phyloP scores from a whole-genome alignment of 2,888 invertebrate species.

The Lepidocyrtoides sp. region DNA sequence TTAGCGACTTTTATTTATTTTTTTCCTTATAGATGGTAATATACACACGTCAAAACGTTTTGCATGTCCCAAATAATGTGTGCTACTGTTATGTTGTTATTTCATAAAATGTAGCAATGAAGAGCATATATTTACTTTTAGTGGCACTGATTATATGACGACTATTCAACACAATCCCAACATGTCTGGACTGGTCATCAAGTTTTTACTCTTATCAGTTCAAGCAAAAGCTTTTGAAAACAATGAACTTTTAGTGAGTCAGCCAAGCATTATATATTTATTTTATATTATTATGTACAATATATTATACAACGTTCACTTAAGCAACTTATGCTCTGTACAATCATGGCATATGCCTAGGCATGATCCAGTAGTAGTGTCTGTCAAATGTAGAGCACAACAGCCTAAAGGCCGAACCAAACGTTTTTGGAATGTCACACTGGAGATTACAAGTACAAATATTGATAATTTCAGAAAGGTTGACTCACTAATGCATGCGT shows the following conservation, averaged over 20 bases:
- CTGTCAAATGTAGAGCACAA: neutral
- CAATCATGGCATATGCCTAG: no score
- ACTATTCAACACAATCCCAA: slow-evolving; percentile 18
- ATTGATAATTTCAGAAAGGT: slow-evolving; percentile 38
- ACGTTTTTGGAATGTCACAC: slow-evolving; percentile 48
- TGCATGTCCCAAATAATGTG: slow-evolving; percentile 21
- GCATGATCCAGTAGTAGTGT: neutral
- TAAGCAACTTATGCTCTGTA: no score
- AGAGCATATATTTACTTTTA: neutral
- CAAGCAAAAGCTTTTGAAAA: slow-evolving; percentile 28
- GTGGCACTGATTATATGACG: slow-evolving; percentile 22
- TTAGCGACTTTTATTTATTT: neutral
- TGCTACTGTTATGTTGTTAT: slow-evolving; percentile 2
- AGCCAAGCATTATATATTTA: neutral
- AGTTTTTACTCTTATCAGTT: slow-evolving; percentile 52
- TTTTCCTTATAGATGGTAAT: neutral
- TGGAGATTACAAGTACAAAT: slow-evolving; percentile 61
- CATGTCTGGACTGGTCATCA: slow-evolving; percentile 63
- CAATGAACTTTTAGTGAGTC: slow-evolving; percentile 51
- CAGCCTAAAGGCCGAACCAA: slow-evolving; percentile 31
- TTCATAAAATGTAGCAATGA: neutral
- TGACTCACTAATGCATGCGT: slow-evolving; percentile 59
- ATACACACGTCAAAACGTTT: slow-evolving; percentile 48
- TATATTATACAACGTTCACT: slow-evolving; percentile 1
- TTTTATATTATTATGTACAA: no score